A percentile compares a stretch with the other conserved stretches of the same genome.
Conservation (phyloP, 2,888 invertebrate genomes). For the Chorisops tibialis region DNA sequence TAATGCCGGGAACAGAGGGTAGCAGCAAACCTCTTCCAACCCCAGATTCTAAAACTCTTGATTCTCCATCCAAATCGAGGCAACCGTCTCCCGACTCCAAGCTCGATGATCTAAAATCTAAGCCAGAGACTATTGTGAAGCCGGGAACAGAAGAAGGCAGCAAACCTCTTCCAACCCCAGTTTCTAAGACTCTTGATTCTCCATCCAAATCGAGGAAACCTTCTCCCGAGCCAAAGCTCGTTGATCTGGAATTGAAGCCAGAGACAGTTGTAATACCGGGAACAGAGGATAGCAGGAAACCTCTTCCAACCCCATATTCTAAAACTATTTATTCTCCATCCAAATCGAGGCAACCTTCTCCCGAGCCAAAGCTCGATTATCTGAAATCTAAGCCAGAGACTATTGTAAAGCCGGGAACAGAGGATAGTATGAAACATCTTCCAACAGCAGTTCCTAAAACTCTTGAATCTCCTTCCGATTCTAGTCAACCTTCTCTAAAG, state of each 20-base stretch:
- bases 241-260: background rate
- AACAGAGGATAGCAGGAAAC: background rate
- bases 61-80: no score
- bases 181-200: background rate
- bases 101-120: no score
- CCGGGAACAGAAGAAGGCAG: no score
- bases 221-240: background rate
- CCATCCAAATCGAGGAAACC: background rate
- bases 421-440: background rate
- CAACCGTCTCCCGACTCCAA: no score
- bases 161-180: no score
- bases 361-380: background rate
- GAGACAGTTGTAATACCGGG: background rate
- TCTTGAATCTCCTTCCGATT: background rate
- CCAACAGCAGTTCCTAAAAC: background rate
- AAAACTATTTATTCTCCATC: background rate
- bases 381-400: background rate
- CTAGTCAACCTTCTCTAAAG: background rate
- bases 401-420: background rate
- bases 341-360: background rate
- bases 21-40: no score
- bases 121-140: no score
- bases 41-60: no score
- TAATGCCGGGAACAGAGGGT: no score
- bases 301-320: background rate